Base-by-base conservation (phyloP, 2,113 vertebrate species). In the Trematomus loennbergii region DNA sequence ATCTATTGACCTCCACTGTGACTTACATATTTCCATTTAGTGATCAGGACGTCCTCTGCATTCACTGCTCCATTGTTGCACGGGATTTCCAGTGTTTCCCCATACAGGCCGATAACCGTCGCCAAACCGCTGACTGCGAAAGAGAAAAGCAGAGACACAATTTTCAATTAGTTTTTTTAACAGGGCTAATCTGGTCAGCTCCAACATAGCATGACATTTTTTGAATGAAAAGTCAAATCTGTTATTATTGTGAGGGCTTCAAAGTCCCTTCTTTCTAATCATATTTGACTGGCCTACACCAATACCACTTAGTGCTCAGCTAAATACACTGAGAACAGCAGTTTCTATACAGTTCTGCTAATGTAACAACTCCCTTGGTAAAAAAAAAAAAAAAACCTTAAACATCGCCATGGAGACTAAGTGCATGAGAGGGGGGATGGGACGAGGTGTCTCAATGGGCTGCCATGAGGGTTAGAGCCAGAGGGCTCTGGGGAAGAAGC, bases 21-120 rank as follows among this genome's bases (percentile, higher is more conserved):
- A 97, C 98, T 98, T 96, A 99, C 98, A 65, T 97, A 98, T 99
- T 98, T 99, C 98, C 98, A 99, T 94, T 97, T 97, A 64, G 92
- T 95, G 77, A 98, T 94, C 76, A 93, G 60, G 62, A 96, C 87
- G 40, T 95, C 94, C 22, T 89, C 75, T 8, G 49, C 18, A 5
- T 83, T 84, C 13, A 85, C 0, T n/a, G 13, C 55, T 69, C 50
- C 87, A 13, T 58, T 83, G 65, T 92, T 94, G 93, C 98, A 99
- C 59, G 97, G 97, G 91, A 99, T 96, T 88, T 93, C 93, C 48
- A 99, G 92, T 45, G 95, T 97, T 72, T 97, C 95, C 82, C 96
- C 97, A 73, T 97, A 97, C 60, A 92, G 84, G 88, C 97, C 96
- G 63, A 88, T 92, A 59, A 98, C 92, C 18, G 94, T 95, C 45